These are phyloP conservation scores for Thysanoteuthis rhombus DNA, from an alignment of 2,888 invertebrate species.

Conservation along the genomic window DNA sequence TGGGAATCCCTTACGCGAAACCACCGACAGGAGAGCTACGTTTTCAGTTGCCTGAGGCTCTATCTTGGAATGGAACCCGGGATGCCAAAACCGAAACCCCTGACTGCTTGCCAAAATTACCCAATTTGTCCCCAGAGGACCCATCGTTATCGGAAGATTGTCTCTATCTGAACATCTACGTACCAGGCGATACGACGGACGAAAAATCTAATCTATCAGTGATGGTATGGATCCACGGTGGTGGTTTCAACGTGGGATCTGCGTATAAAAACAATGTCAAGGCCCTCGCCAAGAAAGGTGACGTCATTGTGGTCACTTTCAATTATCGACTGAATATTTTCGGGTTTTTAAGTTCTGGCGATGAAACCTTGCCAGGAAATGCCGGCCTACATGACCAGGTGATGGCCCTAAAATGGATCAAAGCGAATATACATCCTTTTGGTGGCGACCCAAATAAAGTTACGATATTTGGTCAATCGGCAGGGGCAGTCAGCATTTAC, in stretches of 20 bases:
- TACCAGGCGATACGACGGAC: conserved; percentile 39
- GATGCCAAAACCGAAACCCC: neutral
- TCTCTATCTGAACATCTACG: conserved; percentile 45
- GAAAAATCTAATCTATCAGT: conserved; percentile 67
- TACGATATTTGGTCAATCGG: conserved; percentile 37
- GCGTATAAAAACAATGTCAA: conserved; percentile 75
- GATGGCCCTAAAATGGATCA: conserved; percentile 43
- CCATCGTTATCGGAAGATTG: conserved; percentile 44
- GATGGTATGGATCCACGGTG: conserved; percentile 91
- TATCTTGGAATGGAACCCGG: neutral
- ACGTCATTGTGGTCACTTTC: conserved; percentile 37
- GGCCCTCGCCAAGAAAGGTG: conserved; percentile 40
- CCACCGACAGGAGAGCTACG: neutral
- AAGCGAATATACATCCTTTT: conserved; percentile 40
- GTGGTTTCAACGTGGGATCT: conserved; percentile 91
- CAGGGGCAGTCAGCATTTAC: conserved; percentile 34
- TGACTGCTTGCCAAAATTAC: neutral
- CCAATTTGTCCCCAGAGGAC: neutral
- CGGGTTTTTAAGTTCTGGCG: conserved; percentile 42
- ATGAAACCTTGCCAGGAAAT: conserved; percentile 40
- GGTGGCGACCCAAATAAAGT: conserved; percentile 41
- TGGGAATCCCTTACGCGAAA: neutral
- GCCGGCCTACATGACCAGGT: conserved; percentile 46
- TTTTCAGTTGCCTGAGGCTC: neutral
- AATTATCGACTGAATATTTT: conserved; percentile 38